Evolutionary conservation across 2,888 invertebrate species (phyloP), one percentile per base, ranked within the genome.

Genomic region (Agrotis segetum): DNA sequence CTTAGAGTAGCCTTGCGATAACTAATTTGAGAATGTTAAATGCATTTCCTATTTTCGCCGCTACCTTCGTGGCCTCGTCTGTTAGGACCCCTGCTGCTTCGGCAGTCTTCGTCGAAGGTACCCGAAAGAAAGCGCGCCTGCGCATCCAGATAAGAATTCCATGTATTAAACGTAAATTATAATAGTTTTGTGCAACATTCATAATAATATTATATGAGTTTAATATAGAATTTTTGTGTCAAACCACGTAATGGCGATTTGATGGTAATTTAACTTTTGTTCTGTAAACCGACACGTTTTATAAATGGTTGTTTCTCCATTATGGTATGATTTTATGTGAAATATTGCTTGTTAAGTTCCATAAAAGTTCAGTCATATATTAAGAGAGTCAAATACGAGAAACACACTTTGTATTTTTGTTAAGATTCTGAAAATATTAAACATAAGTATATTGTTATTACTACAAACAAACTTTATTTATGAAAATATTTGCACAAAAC

Each of bases 1-100:
- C n/a, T 34, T 6, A n/a, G 14, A 34, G 14, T 17, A 19, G 44
- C 29, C 7, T 17, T 40, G 11, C 11, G 9, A 11, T 40, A 40
- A 40, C 40, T 40, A 11, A 40, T 40, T 40, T 40, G 7, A 34
- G 6, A 34, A 34, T 34, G 34, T 34, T 5, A 34, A 34, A 34
- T 34, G 40, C 11, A 40, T 17, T 34, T 6, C 14, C 21, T 46
- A 55, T 44, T 64, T 65, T 77, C 21, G 66, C 71, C 71, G 75
- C 76, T 67, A 52, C 40, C 79, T 87, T 89, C 55, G 65, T 90
- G 86, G 90, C 91, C 87, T 71, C 56, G 52, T 19, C 34, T 50
- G 59, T 40, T 63, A 68, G 85, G 88, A 88, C 89, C 90, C 92
- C 92, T 88, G 90, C 85, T 82, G 92, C 84, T 90, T 74, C 80